Evolutionary conservation across 1,140 invertebrate genomes (phyloP), one percentile per base, ranked within the genome.

Genomic region (Vanessa tameamea): DNA sequence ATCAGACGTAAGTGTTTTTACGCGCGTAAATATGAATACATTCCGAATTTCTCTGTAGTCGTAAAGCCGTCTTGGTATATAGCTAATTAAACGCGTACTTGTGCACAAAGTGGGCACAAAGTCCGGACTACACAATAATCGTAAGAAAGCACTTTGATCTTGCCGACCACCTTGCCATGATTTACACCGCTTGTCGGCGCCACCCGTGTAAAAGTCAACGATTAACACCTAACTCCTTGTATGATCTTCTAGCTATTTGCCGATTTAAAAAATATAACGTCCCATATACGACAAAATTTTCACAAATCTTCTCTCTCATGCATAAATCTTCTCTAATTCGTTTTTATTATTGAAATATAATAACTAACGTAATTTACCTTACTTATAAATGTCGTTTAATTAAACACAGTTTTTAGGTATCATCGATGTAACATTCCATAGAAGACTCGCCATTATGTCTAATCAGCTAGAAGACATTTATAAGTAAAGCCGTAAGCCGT

Each of bases 141-240:
- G 47, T 63, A 53, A 64, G 69, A 71, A 43, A 59, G 66, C 55
- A 51, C 69, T 64, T 71, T 71, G 69, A 71, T 71, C 57, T 71
- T 64, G 20, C 59, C 69, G 69, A 47, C 23, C 20, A 61, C 47
- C 47, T 50, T 20, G 59, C 57, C 23, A 26, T 70, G 69, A 70
- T 70, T 70, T 70, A 70, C 57, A 43, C 47, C 47, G 59, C 55
- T 14, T 47, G 69, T 47, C 69, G 69, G 69, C 66, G 53, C 69
- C 31, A 37, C 31, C 43, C 47, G 57, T 47, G 31, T n/a, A 16
- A 13, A n/a, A 15, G 31, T 53, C 26, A 14, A 64, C 69, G 47
- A 66, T 48, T 31, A 31, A 26, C 47, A 50, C 64, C 64, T 51
- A 66, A 61, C 57, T 61, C 14, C 2, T 6, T 8, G 23, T 7